These are phyloP conservation scores for Hemitrygon akajei DNA, from an alignment of 2,797 vertebrate genomes.

Conservation along the genomic window DNA sequence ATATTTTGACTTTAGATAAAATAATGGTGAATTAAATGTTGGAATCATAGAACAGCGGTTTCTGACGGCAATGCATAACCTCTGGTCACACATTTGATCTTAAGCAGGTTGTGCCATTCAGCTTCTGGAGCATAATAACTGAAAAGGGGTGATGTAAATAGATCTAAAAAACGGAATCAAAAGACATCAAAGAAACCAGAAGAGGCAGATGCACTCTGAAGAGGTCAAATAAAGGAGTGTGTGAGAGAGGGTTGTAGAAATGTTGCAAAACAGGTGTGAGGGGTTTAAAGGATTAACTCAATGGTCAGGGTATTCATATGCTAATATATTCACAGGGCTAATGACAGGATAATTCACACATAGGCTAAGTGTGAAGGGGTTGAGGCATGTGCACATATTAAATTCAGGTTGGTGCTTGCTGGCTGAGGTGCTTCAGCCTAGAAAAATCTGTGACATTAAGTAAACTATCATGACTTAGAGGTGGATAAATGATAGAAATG, in stretches of 20 bases:
- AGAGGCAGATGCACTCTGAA: constrained; percentile 35
- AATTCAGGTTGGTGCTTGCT: constrained; percentile 21
- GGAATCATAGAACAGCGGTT: neutral
- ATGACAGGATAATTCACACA: constrained; percentile 37
- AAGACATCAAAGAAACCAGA: constrained; percentile 32
- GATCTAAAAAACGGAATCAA: constrained; percentile 21
- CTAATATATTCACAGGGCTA: constrained; percentile 36
- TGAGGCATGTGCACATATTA: constrained; percentile 36
- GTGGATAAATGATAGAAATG: constrained; percentile 15
- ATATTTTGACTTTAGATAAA: neutral
- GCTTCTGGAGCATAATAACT: constrained; percentile 4
- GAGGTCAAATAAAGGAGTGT: constrained; percentile 31
- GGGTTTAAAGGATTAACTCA: constrained; percentile 37
- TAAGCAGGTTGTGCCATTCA: constrained; percentile 19
- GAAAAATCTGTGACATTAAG: constrained; percentile 34
- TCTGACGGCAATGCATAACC: neutral
- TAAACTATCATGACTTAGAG: constrained; percentile 2
- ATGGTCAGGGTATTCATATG: constrained; percentile 35
- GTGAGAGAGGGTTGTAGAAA: constrained; percentile 32
- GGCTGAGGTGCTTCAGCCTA: constrained; percentile 23
- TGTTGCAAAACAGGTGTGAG: constrained; percentile 38
- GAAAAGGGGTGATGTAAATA: constrained; percentile 9
- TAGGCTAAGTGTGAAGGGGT: constrained; percentile 36
- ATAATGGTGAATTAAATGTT: neutral
- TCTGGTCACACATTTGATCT: constrained; percentile 17